These are phyloP conservation scores for Leptopilina boulardi DNA, from an alignment of 1,140 invertebrate species.

Conservation along the genomic window DNA sequence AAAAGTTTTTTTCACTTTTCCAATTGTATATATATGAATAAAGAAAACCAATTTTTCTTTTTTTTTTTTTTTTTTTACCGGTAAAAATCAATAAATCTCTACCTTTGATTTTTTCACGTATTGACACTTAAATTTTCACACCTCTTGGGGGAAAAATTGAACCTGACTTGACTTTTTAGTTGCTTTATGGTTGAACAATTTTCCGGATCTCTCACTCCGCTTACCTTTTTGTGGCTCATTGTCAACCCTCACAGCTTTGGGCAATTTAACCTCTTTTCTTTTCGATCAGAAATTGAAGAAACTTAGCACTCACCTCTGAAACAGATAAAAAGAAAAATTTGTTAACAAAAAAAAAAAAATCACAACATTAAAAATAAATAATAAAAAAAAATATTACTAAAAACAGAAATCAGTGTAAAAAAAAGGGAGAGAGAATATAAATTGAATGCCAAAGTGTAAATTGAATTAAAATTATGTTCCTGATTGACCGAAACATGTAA, in stretches of 20 bases:
- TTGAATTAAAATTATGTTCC: background rate
- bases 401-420: too few species aligned
- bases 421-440: too few species aligned
- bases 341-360: too few species aligned
- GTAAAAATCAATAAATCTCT: background rate
- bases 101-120: background rate
- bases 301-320: background rate
- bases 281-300: background rate
- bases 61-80: background rate
- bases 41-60: too few species aligned
- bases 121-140: background rate
- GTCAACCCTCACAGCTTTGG: background rate
- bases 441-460: background rate
- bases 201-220: background rate
- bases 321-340: background rate
- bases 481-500: background rate
- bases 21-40: too few species aligned
- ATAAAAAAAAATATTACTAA: too few species aligned
- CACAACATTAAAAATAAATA: too few species aligned
- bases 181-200: background rate
- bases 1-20: too few species aligned
- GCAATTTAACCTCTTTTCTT: background rate
- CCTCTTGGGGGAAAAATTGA: background rate
- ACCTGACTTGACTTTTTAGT: background rate
- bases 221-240: slow-evolving; percentile 2